phyloP scores from a whole-genome alignment of 1,140 invertebrate species.

The Octopus bimaculoides region DNA sequence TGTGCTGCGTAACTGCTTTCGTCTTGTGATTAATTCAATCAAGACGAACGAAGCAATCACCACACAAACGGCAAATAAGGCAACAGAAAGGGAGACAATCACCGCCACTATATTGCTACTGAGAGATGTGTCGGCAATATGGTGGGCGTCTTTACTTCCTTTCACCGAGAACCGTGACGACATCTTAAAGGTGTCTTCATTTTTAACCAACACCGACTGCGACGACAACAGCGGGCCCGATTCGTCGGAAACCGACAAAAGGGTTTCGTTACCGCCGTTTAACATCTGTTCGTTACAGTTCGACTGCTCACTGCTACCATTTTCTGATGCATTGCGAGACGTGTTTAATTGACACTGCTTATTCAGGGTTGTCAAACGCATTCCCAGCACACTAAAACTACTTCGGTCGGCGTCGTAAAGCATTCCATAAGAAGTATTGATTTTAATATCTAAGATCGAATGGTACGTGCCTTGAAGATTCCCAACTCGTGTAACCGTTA shows the following conservation, averaged over 20 bases:
- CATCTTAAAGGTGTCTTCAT: neutral
- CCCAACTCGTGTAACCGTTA: neutral
- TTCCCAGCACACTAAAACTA: neutral
- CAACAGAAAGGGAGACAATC: conserved; percentile 28
- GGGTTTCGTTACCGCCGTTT: neutral
- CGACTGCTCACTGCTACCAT: neutral
- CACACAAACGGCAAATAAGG: conserved; percentile 29
- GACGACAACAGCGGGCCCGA: neutral
- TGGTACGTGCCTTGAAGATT: neutral
- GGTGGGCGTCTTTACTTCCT: neutral
- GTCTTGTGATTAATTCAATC: conserved; percentile 22
- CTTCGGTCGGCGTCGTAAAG: conserved; percentile 8
- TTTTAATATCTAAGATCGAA: neutral
- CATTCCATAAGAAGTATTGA: neutral
- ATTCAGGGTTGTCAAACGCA: neutral
- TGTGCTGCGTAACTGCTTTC: conserved; percentile 30
- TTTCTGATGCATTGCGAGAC: neutral
- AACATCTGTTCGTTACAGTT: neutral
- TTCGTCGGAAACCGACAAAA: neutral
- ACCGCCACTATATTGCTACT: conserved; percentile 25
- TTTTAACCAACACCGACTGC: neutral
- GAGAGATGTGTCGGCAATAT: neutral
- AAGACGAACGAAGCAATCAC: conserved; percentile 30
- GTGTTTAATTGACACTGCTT: neutral
- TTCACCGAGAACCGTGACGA: neutral